Evolutionary conservation across 2,797 vertebrate genomes (phyloP).

Genomic region (Intellagama lesueurii): DNA sequence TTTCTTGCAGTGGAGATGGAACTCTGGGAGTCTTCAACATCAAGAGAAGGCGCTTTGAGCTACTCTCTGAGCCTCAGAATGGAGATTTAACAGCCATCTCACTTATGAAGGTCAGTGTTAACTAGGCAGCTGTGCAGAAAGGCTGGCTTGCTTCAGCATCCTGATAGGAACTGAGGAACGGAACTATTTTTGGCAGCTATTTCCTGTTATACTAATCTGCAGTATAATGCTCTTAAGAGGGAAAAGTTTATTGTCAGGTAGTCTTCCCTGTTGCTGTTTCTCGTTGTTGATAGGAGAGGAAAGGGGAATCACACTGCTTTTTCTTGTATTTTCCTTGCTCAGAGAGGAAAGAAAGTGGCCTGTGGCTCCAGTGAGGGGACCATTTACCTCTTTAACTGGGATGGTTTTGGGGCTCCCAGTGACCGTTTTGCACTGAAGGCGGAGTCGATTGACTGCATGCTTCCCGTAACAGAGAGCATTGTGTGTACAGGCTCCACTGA

Average conservation of each 20-base stretch:
- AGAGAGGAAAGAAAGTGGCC: constrained; percentile 89
- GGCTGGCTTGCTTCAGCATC: no score
- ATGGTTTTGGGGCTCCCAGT: constrained; percentile 93
- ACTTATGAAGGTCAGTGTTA: constrained; percentile 86
- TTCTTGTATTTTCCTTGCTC: background rate
- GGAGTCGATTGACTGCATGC: constrained; percentile 91
- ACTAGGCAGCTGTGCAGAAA: background rate
- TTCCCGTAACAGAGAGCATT: constrained; percentile 88
- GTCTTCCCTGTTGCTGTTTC: background rate
- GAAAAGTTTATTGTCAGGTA: no score
- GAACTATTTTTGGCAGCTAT: background rate
- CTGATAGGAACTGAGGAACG: background rate
- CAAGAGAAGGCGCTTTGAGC: constrained; percentile 89
- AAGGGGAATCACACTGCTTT: background rate
- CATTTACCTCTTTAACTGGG: constrained; percentile 98
- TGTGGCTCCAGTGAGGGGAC: constrained; percentile 94
- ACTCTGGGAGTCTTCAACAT: constrained; percentile 94
- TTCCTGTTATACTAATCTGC: background rate
- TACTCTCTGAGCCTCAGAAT: constrained; percentile 90
- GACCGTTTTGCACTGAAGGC: constrained; percentile 92
- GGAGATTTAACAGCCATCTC: constrained; percentile 91
- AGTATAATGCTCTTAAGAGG: background rate
- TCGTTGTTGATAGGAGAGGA: background rate
- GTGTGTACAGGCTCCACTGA: constrained; percentile 91
- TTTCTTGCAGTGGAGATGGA: constrained; percentile 86